phyloP scores from a whole-genome alignment of 2,113 vertebrate genomes.

The Carassius gibelio region DNA sequence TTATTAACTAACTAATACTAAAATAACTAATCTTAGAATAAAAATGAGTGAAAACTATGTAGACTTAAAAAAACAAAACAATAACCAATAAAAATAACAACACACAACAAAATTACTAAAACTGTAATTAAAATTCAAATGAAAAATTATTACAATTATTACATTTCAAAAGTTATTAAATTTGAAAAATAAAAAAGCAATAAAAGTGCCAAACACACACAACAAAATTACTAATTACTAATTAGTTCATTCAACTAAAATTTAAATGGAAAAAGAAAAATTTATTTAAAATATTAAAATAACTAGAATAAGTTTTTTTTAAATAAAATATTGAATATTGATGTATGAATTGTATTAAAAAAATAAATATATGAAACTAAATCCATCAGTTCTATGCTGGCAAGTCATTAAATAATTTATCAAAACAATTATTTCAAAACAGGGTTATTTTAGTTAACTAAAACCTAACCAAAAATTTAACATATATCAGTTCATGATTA shows the following conservation, averaged over 20 bases:
- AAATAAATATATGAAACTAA: not conserved
- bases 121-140: not conserved
- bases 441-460: not conserved
- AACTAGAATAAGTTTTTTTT: too few relatives aligned
- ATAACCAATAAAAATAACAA: not conserved
- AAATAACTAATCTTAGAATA: not conserved
- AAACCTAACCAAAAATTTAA: not conserved
- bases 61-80: not conserved
- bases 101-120: not conserved
- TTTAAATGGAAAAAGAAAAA: too few relatives aligned
- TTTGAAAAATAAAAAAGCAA: too few relatives aligned
- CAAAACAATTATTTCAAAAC: not conserved
- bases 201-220: too few relatives aligned
- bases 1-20: not conserved
- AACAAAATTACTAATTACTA: too few relatives aligned
- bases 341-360: not conserved
- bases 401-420: not conserved
- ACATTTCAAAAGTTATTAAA: not conserved
- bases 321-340: not conserved
- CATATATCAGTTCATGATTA: not conserved
- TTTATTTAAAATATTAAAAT: too few relatives aligned
- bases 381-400: not conserved
- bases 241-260: too few relatives aligned
- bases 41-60: not conserved
- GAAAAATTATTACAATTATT: not conserved